phyloP scores from a whole-genome alignment of 1,140 invertebrate genomes.

The Eriocheir sinensis region DNA sequence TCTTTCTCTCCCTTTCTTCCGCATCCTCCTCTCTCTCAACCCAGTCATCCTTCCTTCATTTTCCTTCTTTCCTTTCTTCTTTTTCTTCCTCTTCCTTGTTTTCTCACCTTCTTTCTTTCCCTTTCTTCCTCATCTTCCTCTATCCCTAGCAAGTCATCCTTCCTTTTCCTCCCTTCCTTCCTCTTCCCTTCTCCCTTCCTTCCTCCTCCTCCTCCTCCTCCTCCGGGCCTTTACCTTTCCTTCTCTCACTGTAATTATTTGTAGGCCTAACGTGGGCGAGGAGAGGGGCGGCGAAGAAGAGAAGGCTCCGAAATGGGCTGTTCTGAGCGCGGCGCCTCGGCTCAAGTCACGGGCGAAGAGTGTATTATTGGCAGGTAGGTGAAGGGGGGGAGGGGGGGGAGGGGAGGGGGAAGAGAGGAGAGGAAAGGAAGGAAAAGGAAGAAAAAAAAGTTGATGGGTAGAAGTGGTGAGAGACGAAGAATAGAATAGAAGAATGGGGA shows the following conservation, averaged over 20 bases:
- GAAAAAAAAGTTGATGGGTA: no score
- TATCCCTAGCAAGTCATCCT: neutral
- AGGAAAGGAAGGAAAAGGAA: no score
- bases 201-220: neutral
- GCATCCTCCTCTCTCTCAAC: no score
- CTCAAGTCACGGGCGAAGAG: no score
- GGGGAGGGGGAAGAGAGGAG: neutral
- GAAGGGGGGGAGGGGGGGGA: neutral
- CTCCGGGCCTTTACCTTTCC: constrained; percentile 1
- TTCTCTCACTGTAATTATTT: neutral
- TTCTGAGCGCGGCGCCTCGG: no score
- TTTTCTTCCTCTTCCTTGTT: neutral
- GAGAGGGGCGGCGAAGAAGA: neutral
- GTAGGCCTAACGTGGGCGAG: neutral
- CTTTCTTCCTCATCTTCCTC: neutral
- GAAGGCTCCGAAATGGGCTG: no score
- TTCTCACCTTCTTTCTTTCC: neutral
- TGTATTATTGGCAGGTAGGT: no score
- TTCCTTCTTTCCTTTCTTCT: neutral
- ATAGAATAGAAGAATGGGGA: neutral
- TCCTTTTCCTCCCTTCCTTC: no score
- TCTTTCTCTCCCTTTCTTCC: neutral
- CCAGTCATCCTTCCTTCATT: neutral
- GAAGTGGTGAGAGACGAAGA: no score
- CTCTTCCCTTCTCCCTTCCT: neutral